These are phyloP conservation scores for Lepidurus packardi DNA, from an alignment of 1,140 invertebrate species.

Conservation along the genomic window DNA sequence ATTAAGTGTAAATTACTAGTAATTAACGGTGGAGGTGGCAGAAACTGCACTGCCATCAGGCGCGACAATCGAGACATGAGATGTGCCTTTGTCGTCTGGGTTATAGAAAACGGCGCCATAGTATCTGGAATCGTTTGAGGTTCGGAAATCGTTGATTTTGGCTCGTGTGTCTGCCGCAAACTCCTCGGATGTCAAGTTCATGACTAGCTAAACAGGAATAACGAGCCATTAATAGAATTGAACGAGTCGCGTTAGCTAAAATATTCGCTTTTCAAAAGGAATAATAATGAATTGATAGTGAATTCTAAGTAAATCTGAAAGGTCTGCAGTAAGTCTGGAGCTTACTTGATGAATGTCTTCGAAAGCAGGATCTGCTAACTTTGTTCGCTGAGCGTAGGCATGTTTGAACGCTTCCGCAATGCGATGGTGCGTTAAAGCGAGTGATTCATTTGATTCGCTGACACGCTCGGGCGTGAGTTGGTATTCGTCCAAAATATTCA, in stretches of 20 bases:
- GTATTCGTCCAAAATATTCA: constrained; percentile 73
- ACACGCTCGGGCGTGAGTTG: constrained; percentile 33
- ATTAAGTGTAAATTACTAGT: no score
- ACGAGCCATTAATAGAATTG: background rate
- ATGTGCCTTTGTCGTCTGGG: constrained; percentile 74
- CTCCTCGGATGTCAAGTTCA: constrained; percentile 57
- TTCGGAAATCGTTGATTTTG: constrained; percentile 62
- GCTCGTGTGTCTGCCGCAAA: constrained; percentile 57
- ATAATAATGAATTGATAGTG: no score
- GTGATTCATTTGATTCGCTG: background rate
- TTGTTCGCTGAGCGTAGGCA: constrained; percentile 74
- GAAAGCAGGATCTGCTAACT: constrained; percentile 75
- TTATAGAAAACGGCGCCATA: constrained; percentile 61
- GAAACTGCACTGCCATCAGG: constrained; percentile 86
- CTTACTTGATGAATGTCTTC: constrained; percentile 58
- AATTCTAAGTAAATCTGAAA: no score
- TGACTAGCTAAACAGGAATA: constrained; percentile 49
- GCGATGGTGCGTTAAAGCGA: constrained; percentile 67
- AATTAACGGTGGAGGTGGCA: constrained; percentile 86
- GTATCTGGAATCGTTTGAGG: constrained; percentile 57
- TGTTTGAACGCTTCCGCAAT: constrained; percentile 89
- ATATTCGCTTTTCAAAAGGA: no score
- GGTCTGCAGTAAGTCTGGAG: background rate
- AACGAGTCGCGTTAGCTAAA: no score
- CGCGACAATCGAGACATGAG: constrained; percentile 80